Evolutionary conservation across 2,888 invertebrate species (phyloP), one percentile per base, ranked within the genome.

Genomic region (Pammene aurita): DNA sequence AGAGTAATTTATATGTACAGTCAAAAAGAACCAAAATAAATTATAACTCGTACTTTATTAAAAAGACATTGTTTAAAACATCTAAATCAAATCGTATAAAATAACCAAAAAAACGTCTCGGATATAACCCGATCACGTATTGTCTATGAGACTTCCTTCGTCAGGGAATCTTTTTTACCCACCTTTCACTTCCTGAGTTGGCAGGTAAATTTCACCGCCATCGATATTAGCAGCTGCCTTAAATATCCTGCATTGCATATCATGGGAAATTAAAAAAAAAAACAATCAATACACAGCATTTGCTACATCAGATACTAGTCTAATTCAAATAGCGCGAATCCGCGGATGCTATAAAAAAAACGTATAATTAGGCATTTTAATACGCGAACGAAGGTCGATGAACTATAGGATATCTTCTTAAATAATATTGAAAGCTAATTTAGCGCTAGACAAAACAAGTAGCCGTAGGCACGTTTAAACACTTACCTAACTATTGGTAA

Each of bases 401-500:
- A 26, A 61, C 54, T 38, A n/a, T 38, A 5, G n/a, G 38, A 61
- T 67, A 48, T 55, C 55, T 13, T 62, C 56, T 84, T 87, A 55
- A 55, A 65, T 86, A 87, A 76, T 77, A 72, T 70, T 73, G 77
- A 77, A 74, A 64, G 72, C 76, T 81, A 71, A 56, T 46, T 67
- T 68, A 79, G 83, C 79, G 82, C 83, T 78, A 81, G 78, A 75
- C 72, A 76, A 73, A 74, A 81, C 77, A 77, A 11, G 26, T 9
- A 74, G 72, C 73, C 74, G 14, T 65, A 58, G 63, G 67, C 71
- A 60, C 56, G 44, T 58, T 64, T 44, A 65, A 48, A 66, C 67
- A 66, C 65, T 70, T 71, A 71, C 58, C 4, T 26, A n/a, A 26
- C 26, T 26, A 26, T 26, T 26, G 26, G 26, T 26, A 26, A 50